Evolutionary conservation across 2,113 vertebrate genomes (phyloP).

Genomic region (Gadus chalcogrammus): DNA sequence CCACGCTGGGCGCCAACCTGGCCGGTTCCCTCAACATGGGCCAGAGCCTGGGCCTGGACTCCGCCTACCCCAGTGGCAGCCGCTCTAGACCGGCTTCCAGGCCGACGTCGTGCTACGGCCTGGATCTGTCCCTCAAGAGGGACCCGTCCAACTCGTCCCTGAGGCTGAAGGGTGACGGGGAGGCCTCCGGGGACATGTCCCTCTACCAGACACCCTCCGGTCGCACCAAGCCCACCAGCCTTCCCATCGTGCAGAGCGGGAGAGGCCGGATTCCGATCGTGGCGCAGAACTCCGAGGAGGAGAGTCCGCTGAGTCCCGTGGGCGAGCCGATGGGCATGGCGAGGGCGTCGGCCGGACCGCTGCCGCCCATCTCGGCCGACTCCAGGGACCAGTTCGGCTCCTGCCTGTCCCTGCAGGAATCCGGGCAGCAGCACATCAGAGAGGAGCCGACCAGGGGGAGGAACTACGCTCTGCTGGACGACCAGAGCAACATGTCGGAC

Average conservation of each 20-base stretch:
- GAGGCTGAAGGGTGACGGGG: slow-evolving; percentile 89
- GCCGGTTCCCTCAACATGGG: slow-evolving; percentile 82
- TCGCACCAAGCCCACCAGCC: slow-evolving; percentile 94
- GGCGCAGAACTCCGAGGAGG: slow-evolving; percentile 97
- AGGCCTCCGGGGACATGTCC: slow-evolving; percentile 81
- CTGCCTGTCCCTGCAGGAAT: slow-evolving; percentile 87
- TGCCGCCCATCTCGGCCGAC: slow-evolving; percentile 97
- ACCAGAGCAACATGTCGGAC: slow-evolving; percentile 97
- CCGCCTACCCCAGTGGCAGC: slow-evolving; percentile 87
- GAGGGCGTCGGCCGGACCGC: slow-evolving; percentile 91
- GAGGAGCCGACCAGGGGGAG: slow-evolving; percentile 90
- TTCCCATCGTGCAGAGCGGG: slow-evolving; percentile 93
- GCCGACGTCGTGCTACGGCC: slow-evolving; percentile 93
- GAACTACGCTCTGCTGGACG: slow-evolving; percentile 94
- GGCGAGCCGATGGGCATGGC: slow-evolving; percentile 99
- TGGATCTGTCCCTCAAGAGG: slow-evolving; percentile 93
- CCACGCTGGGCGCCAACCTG: slow-evolving; percentile 81
- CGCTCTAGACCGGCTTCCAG: slow-evolving; percentile 94
- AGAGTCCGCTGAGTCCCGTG: slow-evolving; percentile 96
- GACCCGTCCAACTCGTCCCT: slow-evolving; percentile 93
- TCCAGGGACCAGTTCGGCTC: slow-evolving; percentile 98
- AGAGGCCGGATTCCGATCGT: slow-evolving; percentile 94
- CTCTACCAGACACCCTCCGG: slow-evolving; percentile 85
- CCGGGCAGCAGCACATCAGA: slow-evolving; percentile 94
- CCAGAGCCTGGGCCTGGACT: slow-evolving; percentile 78